Evolutionary conservation across 1,140 invertebrate genomes (phyloP).

Genomic region (Listronotus bonariensis): DNA sequence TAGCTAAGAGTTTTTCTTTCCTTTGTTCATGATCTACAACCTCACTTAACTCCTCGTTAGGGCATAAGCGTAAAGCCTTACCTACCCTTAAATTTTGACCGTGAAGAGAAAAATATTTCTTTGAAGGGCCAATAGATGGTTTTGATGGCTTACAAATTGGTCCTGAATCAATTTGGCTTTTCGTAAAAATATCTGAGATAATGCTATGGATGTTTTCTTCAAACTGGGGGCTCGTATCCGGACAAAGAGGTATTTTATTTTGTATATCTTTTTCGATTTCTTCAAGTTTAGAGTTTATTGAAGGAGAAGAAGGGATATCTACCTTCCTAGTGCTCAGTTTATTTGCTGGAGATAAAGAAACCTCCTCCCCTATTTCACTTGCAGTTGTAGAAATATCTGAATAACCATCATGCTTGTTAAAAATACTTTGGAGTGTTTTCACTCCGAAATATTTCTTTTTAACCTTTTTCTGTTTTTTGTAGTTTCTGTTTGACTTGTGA

Average conservation of each 20-base stretch:
- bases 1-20: conserved; percentile 54
- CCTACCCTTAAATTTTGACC: conserved; percentile 52
- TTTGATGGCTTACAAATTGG: conserved; percentile 39
- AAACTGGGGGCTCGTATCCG: conserved; percentile 53
- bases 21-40: conserved; percentile 46
- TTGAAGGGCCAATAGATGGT: conserved; percentile 36
- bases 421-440: conserved; percentile 57
- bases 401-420: conserved; percentile 54
- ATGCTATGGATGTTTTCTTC: conserved; percentile 54
- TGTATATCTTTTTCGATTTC: conserved; percentile 15
- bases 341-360: conserved; percentile 2
- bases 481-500: conserved; percentile 47
- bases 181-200: conserved; percentile 54
- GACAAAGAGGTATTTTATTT: conserved; percentile 26
- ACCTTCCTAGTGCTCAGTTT: conserved; percentile 8
- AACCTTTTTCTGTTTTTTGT: conserved; percentile 52
- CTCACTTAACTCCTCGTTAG: conserved; percentile 48
- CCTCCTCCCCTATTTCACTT: conserved; percentile 51
- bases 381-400: conserved; percentile 55
- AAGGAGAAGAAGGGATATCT: conserved; percentile 17
- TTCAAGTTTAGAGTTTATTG: not conserved
- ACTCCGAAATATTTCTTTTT: conserved; percentile 56
- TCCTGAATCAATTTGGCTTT: conserved; percentile 40
- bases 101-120: conserved; percentile 50
- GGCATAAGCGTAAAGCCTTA: conserved; percentile 52